Percentiles rank a stretch among this genome's conserved stretches.
Evolutionary conservation across 2,797 vertebrate species (phyloP).

Genomic region (Diglossa cyanea): DNA sequence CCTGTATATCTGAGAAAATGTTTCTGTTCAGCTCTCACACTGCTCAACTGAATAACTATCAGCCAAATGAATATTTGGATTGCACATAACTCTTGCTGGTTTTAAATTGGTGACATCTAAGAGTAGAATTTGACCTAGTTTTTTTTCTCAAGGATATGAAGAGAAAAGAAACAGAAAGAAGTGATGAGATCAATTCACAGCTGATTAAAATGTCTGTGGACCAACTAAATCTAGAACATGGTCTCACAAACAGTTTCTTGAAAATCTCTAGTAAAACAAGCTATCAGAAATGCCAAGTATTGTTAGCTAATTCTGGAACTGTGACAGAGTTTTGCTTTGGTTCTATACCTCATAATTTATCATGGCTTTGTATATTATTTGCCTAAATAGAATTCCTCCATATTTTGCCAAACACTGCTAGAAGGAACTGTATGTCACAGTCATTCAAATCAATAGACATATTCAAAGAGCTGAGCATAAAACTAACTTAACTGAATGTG

Average conservation of each 20-base stretch:
- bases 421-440: neutral
- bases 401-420: neutral
- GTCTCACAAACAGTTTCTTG: neutral
- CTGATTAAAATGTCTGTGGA: neutral
- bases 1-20: neutral
- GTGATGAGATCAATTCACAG: neutral
- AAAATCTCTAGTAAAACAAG: neutral
- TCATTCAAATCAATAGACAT: neutral
- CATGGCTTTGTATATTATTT: neutral
- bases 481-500: neutral
- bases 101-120: slow-evolving; percentile 17
- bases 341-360: neutral
- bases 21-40: slow-evolving; percentile 1
- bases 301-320: neutral
- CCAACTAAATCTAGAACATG: neutral
- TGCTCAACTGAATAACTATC: neutral
- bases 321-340: neutral
- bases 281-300: neutral
- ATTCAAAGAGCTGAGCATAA: neutral
- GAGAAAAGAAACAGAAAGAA: neutral
- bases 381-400: neutral
- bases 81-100: neutral
- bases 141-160: neutral
- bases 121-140: neutral
- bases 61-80: slow-evolving; percentile 7